Evolutionary conservation across 2,797 vertebrate species (phyloP).

Genomic region (Heliangelus exortis): DNA sequence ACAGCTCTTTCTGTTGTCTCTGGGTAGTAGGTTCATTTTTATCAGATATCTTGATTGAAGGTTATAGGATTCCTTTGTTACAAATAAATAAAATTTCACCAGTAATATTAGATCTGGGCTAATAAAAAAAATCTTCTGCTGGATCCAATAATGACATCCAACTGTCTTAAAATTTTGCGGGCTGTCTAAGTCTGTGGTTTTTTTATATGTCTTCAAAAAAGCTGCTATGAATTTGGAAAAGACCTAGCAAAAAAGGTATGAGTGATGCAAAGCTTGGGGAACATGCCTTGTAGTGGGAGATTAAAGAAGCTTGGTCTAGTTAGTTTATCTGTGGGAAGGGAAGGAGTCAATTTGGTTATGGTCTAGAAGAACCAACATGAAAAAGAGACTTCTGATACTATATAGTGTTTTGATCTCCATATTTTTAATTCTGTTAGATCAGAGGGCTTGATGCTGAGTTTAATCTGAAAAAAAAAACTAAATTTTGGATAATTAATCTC

Average conservation of each 20-base stretch:
- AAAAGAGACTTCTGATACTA: neutral
- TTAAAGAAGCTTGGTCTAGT: neutral
- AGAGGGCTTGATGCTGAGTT: neutral
- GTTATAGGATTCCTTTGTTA: neutral
- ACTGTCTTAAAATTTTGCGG: neutral
- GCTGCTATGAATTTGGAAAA: neutral
- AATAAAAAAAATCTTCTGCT: neutral
- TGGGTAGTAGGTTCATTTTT: neutral
- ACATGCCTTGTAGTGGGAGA: neutral
- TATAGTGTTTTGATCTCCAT: neutral
- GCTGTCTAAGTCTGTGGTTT: neutral
- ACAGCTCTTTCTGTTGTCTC: neutral
- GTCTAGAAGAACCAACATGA: neutral
- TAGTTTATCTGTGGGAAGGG: neutral
- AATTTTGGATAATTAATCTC: neutral
- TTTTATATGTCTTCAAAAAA: neutral
- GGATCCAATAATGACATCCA: neutral
- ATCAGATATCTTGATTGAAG: neutral
- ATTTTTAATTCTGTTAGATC: slow-evolving; percentile 42
- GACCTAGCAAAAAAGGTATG: neutral
- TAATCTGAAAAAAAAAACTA: neutral
- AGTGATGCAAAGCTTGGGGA: neutral
- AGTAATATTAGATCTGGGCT: neutral
- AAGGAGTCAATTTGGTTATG: neutral
- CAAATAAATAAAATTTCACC: neutral